Evolutionary conservation across 2,797 vertebrate genomes (phyloP).

Genomic region (Muscicapa comitata): DNA sequence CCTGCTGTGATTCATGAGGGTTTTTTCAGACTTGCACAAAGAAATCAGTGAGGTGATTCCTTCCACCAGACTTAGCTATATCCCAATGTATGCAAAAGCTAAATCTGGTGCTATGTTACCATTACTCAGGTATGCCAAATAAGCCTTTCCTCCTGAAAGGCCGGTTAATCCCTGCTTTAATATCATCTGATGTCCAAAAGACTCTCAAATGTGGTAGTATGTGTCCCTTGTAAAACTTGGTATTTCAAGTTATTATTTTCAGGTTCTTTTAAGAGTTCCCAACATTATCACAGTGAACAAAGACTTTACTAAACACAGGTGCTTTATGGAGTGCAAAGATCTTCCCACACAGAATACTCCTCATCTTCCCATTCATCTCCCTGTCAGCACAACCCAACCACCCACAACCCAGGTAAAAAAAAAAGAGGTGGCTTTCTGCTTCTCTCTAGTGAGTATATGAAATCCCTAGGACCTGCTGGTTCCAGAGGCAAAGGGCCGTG

Average conservation of each 20-base stretch:
- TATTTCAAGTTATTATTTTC: background rate
- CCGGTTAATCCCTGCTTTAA: background rate
- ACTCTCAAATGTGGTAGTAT: background rate
- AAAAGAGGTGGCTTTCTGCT: background rate
- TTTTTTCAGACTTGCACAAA: background rate
- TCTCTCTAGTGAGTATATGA: background rate
- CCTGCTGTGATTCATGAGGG: background rate
- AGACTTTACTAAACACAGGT: background rate
- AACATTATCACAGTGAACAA: background rate
- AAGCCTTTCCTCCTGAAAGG: background rate
- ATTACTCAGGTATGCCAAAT: background rate
- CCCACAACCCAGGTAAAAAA: background rate
- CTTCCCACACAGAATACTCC: background rate
- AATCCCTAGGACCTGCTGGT: background rate
- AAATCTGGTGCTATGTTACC: background rate
- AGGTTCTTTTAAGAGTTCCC: background rate
- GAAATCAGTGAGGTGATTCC: background rate
- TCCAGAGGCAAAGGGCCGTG: background rate
- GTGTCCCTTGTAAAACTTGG: background rate
- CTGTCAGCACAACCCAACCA: background rate
- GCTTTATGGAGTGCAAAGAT: background rate
- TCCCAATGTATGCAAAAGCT: background rate
- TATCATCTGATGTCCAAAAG: background rate
- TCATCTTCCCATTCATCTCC: background rate
- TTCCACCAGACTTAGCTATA: background rate